Base-by-base conservation (phyloP, 1,140 invertebrate genomes). In the Ladona fulva region DNA sequence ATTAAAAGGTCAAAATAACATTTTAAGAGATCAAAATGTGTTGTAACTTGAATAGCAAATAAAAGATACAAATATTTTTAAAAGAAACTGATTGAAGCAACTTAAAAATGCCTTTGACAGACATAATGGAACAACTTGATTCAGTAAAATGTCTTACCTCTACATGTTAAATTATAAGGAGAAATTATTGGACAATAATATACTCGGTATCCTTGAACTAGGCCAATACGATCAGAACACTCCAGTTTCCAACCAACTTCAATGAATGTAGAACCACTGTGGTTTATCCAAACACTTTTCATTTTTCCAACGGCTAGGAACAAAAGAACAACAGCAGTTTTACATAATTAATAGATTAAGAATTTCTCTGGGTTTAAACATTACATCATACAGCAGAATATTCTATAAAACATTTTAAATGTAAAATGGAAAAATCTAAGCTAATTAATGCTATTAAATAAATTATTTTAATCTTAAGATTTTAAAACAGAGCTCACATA, bases 211-310 rank as follows among this genome's bases (percentile, higher is more conserved):
- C 89, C 91, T 78, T 86, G 87, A 19, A 93, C 87, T 76, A 89
- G 87, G 11, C 89, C 90, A 79, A 91, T 87, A 76, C 89, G 86
- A 80, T 92, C 88, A 0, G 89, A 88, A 83, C 92, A 94, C 77
- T 91, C 90, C 66, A 93, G 85, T 78, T 89, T 89, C 92, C 92
- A 93, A 1, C 86, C 87, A 5, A 93, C 84, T 80, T 89, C 87
- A 22, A 93, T 90, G 78, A 81, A 88, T 19, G 87, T 86, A 19
- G 89, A 88, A 7, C 86, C 88, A 22, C 89, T 87, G 16, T 83
- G 83, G 80, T 88, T 88, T 59, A 91, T 87, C 84, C 87, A 88
- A 0, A 91, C 87, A 76, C 88, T 89, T 76, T 90, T 91, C 81
- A 92, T 89, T 86, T 92, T 93, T 59, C 89, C 88, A 12, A 90